These are phyloP conservation scores for Syncerus caffer DNA, from an alignment of 2,797 vertebrate genomes.

Conservation along the genomic window DNA sequence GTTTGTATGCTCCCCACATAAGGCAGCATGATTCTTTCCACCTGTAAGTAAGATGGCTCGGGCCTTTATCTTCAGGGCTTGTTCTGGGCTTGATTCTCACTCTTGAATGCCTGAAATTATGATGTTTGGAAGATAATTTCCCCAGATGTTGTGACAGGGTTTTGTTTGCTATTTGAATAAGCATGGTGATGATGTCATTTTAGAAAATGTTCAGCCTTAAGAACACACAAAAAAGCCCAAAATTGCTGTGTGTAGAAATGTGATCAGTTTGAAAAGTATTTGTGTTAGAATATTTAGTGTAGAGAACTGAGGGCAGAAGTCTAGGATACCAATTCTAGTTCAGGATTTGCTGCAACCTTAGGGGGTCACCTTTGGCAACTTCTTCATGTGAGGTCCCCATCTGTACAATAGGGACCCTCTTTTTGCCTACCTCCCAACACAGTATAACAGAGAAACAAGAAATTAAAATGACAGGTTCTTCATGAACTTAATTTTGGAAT, in stretches of 20 bases:
- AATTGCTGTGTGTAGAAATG: neutral
- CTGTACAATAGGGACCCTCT: neutral
- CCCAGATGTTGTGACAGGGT: neutral
- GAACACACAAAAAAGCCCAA: neutral
- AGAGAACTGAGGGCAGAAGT: neutral
- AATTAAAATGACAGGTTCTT: neutral
- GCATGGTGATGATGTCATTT: neutral
- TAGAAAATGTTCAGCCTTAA: neutral
- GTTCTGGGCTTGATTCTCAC: neutral
- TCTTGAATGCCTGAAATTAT: neutral
- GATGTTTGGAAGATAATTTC: neutral
- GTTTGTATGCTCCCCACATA: neutral
- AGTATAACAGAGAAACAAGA: neutral
- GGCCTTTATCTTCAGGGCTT: neutral
- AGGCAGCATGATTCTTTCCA: slow-evolving; percentile 80
- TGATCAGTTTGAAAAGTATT: neutral
- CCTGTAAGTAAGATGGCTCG: slow-evolving; percentile 79
- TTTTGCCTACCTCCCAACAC: neutral
- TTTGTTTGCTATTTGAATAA: neutral
- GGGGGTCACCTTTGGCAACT: neutral
- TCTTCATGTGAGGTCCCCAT: neutral
- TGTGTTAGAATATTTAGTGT: neutral
- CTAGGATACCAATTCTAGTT: neutral
- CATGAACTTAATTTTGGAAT: neutral
- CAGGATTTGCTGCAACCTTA: neutral